Evolutionary conservation across 2,797 vertebrate genomes (phyloP), one percentile per base, ranked within the genome.

Genomic region (Molossus molossus): DNA sequence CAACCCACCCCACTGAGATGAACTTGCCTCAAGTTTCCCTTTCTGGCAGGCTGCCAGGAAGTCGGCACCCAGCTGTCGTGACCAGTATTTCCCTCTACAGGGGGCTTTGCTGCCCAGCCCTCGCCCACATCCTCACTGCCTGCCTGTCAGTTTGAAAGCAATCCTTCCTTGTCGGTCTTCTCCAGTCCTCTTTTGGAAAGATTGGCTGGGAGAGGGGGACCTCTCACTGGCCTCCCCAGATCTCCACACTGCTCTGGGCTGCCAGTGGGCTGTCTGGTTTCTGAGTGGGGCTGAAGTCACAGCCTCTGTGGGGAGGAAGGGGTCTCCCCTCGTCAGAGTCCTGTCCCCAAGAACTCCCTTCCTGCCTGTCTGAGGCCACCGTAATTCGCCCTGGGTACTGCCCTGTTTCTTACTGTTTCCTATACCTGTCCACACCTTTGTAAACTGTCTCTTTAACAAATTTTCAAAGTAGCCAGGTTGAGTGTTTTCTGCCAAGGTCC

Each of bases 1-100:
- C n/a, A 33, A 20, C 27, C 79, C 48, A 21, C 17, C 27, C 65
- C 82, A 64, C 11, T 58, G 6, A 65, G 27, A 62, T 37, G 0
- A 75, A 53, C 3, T 23, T 25, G 5, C 40, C 29, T 25, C 81
- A 55, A 33, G 11, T 76, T 79, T 79, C 40, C 53, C 37, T 65
- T 80, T 93, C 73, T 50, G 72, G 1, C 73, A 33, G 65, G 48
- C 62, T 91, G 17, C 80, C 75, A 87, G 90, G 90, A 69, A 67
- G 87, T 77, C 67, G 27, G 67, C 14, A 3, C 13, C 37, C 50
- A 23, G 70, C 25, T 76, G 4, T 17, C 23, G 33, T 1, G 17
- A 12, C 15, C 1, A 7, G 27, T 25, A 60, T 57, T 37, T 25
- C 70, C 9, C 76, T 29, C 50, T 17, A 18, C 14, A 21, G 3